phyloP scores from a whole-genome alignment of 2,888 invertebrate species.

The Lasius platythorax region DNA sequence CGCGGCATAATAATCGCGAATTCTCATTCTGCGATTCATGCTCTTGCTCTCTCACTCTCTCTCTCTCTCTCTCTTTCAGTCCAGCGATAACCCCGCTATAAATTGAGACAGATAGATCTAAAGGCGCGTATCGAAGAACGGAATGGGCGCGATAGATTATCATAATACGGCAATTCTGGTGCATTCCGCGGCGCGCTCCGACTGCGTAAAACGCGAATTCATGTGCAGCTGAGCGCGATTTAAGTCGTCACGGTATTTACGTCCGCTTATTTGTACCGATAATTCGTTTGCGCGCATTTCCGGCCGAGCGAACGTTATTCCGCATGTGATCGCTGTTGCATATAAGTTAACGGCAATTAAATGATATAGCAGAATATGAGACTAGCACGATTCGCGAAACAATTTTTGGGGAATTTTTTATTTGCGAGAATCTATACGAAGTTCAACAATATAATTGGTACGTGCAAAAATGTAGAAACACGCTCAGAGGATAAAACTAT shows the following conservation, averaged over 20 bases:
- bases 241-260: slow-evolving; percentile 64
- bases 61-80: neutral
- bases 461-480: neutral
- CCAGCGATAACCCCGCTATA: slow-evolving; percentile 56
- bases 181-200: slow-evolving; percentile 66
- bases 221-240: slow-evolving; percentile 64
- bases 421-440: neutral
- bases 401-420: neutral
- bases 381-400: neutral
- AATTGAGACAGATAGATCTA: slow-evolving; percentile 62
- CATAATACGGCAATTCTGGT: slow-evolving; percentile 78
- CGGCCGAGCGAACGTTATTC: neutral
- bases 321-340: neutral
- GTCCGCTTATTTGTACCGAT: slow-evolving; percentile 54
- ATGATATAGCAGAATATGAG: slow-evolving; percentile 4
- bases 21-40: slow-evolving; percentile 28
- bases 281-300: slow-evolving; percentile 21
- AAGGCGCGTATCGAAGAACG: slow-evolving; percentile 48
- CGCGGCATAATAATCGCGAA: slow-evolving; percentile 28
- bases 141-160: slow-evolving; percentile 74
- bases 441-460: neutral
- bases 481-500: neutral
- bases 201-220: slow-evolving; percentile 70
- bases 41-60: neutral
- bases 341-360: slow-evolving; percentile 29